Evolutionary conservation across 2,888 invertebrate genomes (phyloP), one percentile per base, ranked within the genome.

Genomic region (Machimus rusticus): DNA sequence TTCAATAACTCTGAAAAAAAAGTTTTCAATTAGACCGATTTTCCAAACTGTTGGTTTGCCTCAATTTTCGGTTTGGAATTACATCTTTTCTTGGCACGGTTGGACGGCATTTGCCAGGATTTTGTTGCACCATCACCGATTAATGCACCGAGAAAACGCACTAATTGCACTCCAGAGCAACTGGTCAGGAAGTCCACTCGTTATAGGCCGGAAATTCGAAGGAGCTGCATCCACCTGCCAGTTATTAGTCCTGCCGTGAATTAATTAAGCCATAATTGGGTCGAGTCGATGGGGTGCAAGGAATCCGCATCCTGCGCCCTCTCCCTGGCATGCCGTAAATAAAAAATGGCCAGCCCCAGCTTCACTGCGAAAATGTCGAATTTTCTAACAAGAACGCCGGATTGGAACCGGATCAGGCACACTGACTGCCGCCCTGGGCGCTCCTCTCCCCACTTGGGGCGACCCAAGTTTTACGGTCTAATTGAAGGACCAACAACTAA

Each of bases 11-110:
- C 85, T 85, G 85, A 37, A 85, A 85, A 85, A 85, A 85, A 85
- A 85, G 85, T 85, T 85, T 85, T 85, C 74, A 85, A 85, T 74
- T 85, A 85, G 85, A 85, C 74, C 85, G 85, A 85, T 85, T 85
- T 85, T 85, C 85, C 74, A 46, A 85, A 85, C 85, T 74, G 74
- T 85, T 85, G 85, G 74, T 43, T 28, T 74, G 28, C 28, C 74
- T 74, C 51, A 34, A 46, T 85, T 85, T 85, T 74, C 46, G 85
- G 74, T 74, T 37, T 14, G 39, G 51, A 66, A 37, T 57, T 46
- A 19, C 37, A 66, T 34, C 34, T 31, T 74, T 85, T 74, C 19
- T 34, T n/a, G 23, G 74, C 74, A 85, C 39, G 43, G 39, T 19
- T 31, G 46, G 28, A 12, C 43, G 16, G 16, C 3, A 34, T n/a